Base-by-base conservation (phyloP, 2,113 vertebrate genomes). In the Mola mola region DNA sequence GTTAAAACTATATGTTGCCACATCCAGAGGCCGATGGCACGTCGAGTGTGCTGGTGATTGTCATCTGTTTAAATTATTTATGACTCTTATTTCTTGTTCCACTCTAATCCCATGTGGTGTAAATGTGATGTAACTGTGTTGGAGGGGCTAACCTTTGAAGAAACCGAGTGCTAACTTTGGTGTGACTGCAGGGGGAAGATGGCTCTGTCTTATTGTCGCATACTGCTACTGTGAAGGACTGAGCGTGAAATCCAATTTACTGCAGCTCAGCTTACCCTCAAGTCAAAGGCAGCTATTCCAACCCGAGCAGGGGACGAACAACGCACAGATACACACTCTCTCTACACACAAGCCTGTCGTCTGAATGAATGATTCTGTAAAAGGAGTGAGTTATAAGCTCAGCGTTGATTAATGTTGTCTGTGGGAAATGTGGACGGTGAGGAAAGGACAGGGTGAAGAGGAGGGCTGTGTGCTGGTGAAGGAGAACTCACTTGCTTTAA, bases 221-320 rank as follows among this genome's bases (percentile, higher is more conserved):
- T 60, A 66, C 78, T 72, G 80, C 79, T 50, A 42, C 74, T 84
- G 79, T 72, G 79, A 88, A 85, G 81, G 83, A 75, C 84, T 66
- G 79, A 76, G 81, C 86, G 72, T 83, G 83, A 88, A 85, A 89
- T 89, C 76, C 79, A 85, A 84, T 90, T 90, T 88, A 81, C 87
- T 86, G 84, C 82, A 75, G 79, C 81, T 75, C 72, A 61, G 78
- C 87, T 89, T 78, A 81, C 72, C 86, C 83, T 65, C 78, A 60
- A 85, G 81, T 84, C 74, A 87, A 79, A 84, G 64, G 72, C 65
- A 69, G 81, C 68, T 74, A 67, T 81, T 84, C 73, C 61, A 79
- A 80, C 83, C 75, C 41, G 69, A 52, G 72, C 43, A 17, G 53
- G 63, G 78, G 62, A 75, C 59, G 51, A 34, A 40, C 48, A 1